Conservation (phyloP, 2,888 invertebrate genomes). For the Troides oblongomaculatus region DNA sequence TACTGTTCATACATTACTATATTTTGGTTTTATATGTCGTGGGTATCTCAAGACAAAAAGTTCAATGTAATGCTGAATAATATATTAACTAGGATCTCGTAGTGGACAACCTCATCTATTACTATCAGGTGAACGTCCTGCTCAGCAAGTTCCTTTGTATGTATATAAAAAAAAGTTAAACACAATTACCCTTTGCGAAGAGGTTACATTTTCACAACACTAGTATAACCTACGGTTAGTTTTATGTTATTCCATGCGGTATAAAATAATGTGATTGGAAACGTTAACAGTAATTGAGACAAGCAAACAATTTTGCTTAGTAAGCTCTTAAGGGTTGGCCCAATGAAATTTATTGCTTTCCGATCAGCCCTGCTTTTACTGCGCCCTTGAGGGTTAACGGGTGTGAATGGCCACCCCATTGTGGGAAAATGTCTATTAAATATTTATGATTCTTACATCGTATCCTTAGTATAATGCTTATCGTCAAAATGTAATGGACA, state of each 20-base stretch:
- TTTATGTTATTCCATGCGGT: constrained; percentile 7
- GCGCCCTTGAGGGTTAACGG: constrained; percentile 69
- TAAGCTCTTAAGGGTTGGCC: constrained; percentile 54
- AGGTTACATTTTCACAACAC: background rate
- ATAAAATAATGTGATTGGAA: constrained; percentile 43
- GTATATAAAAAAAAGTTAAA: no score
- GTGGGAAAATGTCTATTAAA: constrained; percentile 78
- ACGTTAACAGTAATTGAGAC: constrained; percentile 55
- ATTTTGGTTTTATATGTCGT: no score
- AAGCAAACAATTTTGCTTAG: constrained; percentile 66
- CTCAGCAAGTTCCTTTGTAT: no score
- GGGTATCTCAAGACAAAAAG: no score
- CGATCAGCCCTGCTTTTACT: constrained; percentile 68
- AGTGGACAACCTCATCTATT: no score
- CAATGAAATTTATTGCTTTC: constrained; percentile 65
- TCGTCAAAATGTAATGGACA: constrained; percentile 52
- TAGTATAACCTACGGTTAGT: background rate
- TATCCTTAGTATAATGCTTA: constrained; percentile 38
- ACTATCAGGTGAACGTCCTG: no score
- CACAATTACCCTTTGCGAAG: no score
- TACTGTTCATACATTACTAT: no score
- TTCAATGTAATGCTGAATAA: no score
- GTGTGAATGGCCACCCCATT: constrained; percentile 76
- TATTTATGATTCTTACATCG: constrained; percentile 71
- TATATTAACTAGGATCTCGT: no score